Evolutionary conservation across 2,113 vertebrate genomes (phyloP), one percentile per base, ranked within the genome.

Genomic region (Notarius quadriscutis): DNA sequence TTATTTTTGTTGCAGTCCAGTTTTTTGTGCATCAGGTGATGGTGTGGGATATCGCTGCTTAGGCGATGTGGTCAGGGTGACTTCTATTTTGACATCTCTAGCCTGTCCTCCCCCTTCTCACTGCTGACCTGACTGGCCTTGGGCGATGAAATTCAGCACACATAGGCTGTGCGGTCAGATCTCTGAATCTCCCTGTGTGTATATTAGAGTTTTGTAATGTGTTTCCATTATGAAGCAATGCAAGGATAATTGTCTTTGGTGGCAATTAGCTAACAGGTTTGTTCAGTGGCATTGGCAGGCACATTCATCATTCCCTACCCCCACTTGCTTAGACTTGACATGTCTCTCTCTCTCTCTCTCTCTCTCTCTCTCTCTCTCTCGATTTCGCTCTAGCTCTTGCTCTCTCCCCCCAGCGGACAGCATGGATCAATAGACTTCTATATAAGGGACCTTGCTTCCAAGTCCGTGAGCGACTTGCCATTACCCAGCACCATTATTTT

Each of bases 241-340:
- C 94, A 88, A 95, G 96, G 97, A 97, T 98, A 99, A 98, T 98
- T 97, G 97, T 99, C 97, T 97, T 97, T 97, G 95, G 95, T 97
- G 96, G 97, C 96, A 97, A 97, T 98, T 98, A 98, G 97, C 97
- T 97, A 97, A 97, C 97, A 97, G 97, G 97, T 97, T 97, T 97
- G 95, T 97, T 96, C 96, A 96, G 95, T 94, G 95, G 96, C 97
- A 97, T 97, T 96, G 97, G 97, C 97, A 97, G 95, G 96, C 90
- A 90, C 96, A 99, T 98, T 96, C 95, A 96, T 99, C 98, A 97
- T 95, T 92, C 94, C 95, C 92, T 95, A 95, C 94, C 93, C 95
- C 93, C 95, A 93, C 93, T 93, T 92, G 92, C 95, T 95, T 94
- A 95, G 93, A 93, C 94, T 96, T 88, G 84, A 91, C 72, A 72